These are phyloP conservation scores for Furnarius figulus DNA, from an alignment of 2,113 vertebrate species.

Conservation along the genomic window DNA sequence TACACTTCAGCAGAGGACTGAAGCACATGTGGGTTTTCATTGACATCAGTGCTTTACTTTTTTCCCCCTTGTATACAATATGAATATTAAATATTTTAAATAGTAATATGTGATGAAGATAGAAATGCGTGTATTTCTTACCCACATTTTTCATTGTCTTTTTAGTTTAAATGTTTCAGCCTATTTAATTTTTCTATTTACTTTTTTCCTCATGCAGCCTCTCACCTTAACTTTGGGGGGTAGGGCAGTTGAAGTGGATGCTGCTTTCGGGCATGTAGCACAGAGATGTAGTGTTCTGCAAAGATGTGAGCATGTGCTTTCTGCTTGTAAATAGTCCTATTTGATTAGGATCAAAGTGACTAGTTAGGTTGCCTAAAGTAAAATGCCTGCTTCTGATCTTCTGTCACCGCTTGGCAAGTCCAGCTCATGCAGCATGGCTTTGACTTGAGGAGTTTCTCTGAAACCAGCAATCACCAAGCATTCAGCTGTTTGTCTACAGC, in stretches of 20 bases:
- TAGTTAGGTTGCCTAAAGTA: conserved; percentile 34
- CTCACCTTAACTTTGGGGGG: not conserved
- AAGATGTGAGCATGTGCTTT: conserved; percentile 57
- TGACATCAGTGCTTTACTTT: not conserved
- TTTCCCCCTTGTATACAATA: not conserved
- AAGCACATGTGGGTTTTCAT: not conserved
- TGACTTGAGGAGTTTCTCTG: conserved; percentile 16
- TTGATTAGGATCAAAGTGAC: conserved; percentile 60
- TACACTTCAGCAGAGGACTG: rapidly evolving
- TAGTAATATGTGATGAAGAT: not conserved
- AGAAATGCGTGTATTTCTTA: not conserved
- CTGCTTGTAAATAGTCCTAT: conserved; percentile 42
- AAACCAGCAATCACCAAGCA: not conserved
- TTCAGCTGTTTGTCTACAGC: not conserved
- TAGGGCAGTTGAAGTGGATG: not conserved
- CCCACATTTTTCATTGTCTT: rapidly evolving
- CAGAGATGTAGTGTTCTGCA: not conserved
- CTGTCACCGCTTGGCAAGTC: conserved; percentile 36
- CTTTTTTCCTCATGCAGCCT: not conserved
- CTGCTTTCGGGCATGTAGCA: not conserved
- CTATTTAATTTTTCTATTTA: not conserved
- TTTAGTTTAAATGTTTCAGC: not conserved
- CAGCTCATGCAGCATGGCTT: not conserved
- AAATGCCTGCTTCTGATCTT: conserved; percentile 27
- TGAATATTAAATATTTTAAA: not conserved